Conservation (phyloP, 2,888 invertebrate genomes). For the Tetropium fuscum region DNA sequence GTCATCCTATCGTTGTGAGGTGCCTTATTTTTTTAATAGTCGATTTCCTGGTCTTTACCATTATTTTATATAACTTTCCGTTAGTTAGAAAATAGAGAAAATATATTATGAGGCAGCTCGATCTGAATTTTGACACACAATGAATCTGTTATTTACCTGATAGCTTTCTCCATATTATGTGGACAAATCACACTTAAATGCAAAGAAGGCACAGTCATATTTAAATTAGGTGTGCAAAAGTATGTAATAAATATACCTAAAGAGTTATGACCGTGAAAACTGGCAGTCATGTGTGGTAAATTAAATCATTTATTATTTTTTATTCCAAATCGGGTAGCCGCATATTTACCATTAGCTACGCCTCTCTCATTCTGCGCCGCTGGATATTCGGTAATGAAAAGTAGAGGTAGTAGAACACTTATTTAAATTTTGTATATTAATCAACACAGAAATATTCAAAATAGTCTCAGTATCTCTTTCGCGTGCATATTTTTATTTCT, state of each 20-base stretch:
- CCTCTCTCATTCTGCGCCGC: constrained; percentile 31
- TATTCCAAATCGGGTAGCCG: constrained; percentile 55
- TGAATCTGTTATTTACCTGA: no score
- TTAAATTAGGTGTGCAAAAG: constrained; percentile 52
- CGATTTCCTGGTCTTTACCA: no score
- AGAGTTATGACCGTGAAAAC: constrained; percentile 55
- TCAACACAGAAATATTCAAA: no score
- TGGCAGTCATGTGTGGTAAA: constrained; percentile 53
- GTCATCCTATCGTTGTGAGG: no score
- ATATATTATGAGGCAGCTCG: no score
- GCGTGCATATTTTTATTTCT: no score
- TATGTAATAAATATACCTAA: constrained; percentile 53
- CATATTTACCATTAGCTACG: constrained; percentile 52
- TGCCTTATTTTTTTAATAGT: no score
- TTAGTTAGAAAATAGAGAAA: no score
- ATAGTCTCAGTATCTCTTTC: no score
- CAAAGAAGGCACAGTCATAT: constrained; percentile 37
- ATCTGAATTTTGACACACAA: no score
- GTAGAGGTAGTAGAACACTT: constrained; percentile 7
- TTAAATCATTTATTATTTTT: constrained; percentile 54
- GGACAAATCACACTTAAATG: constrained; percentile 11
- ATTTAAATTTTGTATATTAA: constrained; percentile 19
- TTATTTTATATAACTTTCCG: no score
- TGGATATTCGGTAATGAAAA: constrained; percentile 27
- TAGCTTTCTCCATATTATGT: no score